Evolutionary conservation across 2,113 vertebrate species (phyloP).

Genomic region (Serinus canaria): DNA sequence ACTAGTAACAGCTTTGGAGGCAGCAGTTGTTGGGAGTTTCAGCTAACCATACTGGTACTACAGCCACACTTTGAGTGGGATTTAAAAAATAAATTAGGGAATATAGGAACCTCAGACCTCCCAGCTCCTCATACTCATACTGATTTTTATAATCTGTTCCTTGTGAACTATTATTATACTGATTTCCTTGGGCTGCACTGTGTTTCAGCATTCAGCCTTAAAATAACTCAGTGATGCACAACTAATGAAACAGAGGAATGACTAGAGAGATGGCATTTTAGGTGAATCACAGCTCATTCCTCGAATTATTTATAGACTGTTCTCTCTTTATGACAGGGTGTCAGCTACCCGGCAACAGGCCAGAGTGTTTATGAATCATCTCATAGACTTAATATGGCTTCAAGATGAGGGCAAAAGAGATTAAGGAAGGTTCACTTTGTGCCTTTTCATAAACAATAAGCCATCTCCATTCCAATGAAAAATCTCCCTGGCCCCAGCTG

Average conservation of each 20-base stretch:
- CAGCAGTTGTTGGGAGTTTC: background rate
- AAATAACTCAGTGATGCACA: slow-evolving; percentile 10
- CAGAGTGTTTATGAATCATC: background rate
- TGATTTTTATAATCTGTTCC: background rate
- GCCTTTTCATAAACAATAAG: background rate
- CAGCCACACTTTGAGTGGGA: background rate
- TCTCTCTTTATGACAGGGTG: background rate
- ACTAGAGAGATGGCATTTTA: background rate
- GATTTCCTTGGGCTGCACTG: background rate
- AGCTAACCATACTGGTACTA: background rate
- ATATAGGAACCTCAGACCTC: background rate
- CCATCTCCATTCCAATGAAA: background rate
- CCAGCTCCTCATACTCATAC: background rate
- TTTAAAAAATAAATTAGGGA: background rate
- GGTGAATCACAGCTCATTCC: slow-evolving; percentile 3
- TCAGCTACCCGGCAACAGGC: background rate
- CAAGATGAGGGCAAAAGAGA: background rate
- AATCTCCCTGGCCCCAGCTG: background rate
- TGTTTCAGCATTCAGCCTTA: background rate
- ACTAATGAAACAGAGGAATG: background rate
- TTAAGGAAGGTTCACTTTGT: background rate
- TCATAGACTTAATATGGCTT: background rate
- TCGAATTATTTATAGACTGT: slow-evolving; percentile 8
- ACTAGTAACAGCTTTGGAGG: background rate
- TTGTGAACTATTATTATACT: background rate